Conservation (phyloP, 2,888 invertebrate species). For the Esperia sulphurella region DNA sequence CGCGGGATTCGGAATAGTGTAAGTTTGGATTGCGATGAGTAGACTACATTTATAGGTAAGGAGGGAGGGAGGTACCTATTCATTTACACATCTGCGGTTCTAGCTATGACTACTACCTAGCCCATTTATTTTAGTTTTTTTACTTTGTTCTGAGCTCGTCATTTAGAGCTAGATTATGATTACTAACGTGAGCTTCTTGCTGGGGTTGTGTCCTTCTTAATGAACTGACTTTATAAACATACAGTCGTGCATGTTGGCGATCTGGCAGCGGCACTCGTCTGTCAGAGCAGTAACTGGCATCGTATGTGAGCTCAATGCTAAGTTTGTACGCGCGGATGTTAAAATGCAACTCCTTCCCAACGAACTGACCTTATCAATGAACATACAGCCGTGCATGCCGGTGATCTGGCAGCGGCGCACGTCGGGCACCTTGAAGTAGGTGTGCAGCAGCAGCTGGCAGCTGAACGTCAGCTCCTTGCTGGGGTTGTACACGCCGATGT, state of each 20-base stretch:
- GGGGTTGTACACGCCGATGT: slow-evolving; percentile 95
- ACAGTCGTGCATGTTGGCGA: slow-evolving; percentile 94
- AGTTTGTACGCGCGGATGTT: slow-evolving; percentile 87
- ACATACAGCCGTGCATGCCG: slow-evolving; percentile 94
- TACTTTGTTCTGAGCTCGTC: too few species aligned
- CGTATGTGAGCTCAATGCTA: slow-evolving; percentile 93
- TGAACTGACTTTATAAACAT: too few species aligned
- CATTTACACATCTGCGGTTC: too few species aligned
- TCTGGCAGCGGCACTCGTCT: slow-evolving; percentile 93
- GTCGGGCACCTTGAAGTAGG: slow-evolving; percentile 97
- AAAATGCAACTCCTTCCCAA: background rate
- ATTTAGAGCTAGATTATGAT: too few species aligned
- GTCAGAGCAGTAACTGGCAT: slow-evolving; percentile 96
- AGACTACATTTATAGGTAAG: too few species aligned
- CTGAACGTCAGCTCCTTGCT: slow-evolving; percentile 94
- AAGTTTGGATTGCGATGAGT: too few species aligned
- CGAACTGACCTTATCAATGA: slow-evolving; percentile 87
- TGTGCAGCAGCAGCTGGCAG: slow-evolving; percentile 95
- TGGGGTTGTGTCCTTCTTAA: too few species aligned
- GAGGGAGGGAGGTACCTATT: too few species aligned
- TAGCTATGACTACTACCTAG: too few species aligned
- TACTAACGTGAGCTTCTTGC: too few species aligned
- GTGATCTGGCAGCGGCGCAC: slow-evolving; percentile 94
- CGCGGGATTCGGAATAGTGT: too few species aligned
- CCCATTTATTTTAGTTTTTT: too few species aligned